A percentile compares a stretch with the other conserved stretches of the same genome.
These are phyloP conservation scores for Nasonia vitripennis DNA, from an alignment of 1,140 invertebrate genomes.

Conservation along the genomic window DNA sequence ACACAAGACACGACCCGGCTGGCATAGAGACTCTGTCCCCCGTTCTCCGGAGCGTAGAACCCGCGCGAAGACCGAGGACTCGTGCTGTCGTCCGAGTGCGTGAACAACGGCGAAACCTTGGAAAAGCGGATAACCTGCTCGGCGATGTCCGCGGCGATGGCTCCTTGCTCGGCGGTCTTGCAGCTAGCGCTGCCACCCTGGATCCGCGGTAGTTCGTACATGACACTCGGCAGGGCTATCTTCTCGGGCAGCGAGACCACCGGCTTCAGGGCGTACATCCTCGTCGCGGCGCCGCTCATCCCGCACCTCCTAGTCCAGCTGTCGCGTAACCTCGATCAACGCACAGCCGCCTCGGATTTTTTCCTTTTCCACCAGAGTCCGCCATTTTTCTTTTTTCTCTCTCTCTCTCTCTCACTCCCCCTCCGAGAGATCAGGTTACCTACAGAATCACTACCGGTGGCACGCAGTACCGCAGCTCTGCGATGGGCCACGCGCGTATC, in stretches of 20 bases:
- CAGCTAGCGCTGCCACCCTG: constrained; percentile 57
- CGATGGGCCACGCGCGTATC: neutral
- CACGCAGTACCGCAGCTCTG: no score
- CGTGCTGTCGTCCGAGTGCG: neutral
- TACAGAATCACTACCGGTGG: neutral
- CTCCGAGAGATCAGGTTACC: neutral
- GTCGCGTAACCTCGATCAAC: neutral
- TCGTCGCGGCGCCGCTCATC: constrained; percentile 62
- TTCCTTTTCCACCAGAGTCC: constrained; percentile 26
- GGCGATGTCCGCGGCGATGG: neutral
- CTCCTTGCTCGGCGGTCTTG: neutral
- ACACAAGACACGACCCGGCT: no score
- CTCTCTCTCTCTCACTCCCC: constrained; percentile 3
- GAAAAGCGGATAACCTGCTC: constrained; percentile 83
- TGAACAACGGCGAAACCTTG: constrained; percentile 75
- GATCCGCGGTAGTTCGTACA: constrained; percentile 81
- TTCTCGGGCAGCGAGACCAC: constrained; percentile 73
- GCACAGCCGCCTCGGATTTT: neutral
- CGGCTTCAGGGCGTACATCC: constrained; percentile 77
- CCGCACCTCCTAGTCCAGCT: neutral
- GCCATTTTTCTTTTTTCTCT: constrained; percentile 43
- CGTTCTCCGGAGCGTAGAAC: no score
- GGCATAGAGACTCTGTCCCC: no score
- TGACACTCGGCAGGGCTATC: constrained; percentile 75
- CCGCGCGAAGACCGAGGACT: neutral